phyloP scores from a whole-genome alignment of 2,113 vertebrate genomes.

The Meriones unguiculatus region DNA sequence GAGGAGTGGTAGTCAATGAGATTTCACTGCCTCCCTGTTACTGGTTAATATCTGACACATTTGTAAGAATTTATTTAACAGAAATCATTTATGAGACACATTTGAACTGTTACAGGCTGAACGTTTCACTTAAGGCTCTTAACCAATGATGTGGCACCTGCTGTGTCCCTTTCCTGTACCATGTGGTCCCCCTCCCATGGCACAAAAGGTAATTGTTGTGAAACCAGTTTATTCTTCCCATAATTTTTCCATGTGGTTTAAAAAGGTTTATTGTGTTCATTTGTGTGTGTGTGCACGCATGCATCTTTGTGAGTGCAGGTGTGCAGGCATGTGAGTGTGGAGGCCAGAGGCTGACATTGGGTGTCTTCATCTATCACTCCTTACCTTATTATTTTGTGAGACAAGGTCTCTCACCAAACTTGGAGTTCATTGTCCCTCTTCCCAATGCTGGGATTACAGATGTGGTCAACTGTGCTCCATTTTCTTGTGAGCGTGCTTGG shows the following conservation, averaged over 20 bases:
- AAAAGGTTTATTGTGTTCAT: background rate
- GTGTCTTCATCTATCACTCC: background rate
- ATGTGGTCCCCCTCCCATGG: background rate
- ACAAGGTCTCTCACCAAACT: background rate
- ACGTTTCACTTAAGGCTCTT: background rate
- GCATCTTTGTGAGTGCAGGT: background rate
- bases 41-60: conserved; percentile 15
- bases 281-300: background rate
- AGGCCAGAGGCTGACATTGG: background rate
- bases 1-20: background rate
- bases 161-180: background rate
- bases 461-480: background rate
- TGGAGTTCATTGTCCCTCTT: background rate
- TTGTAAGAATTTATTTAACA: background rate
- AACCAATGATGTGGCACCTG: background rate
- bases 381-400: background rate
- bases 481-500: background rate
- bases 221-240: background rate
- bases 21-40: background rate
- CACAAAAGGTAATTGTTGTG: background rate
- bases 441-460: background rate
- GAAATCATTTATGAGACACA: background rate
- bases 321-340: too few relatives aligned
- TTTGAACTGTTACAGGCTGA: background rate
- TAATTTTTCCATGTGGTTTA: background rate